These are phyloP conservation scores for Lepidotrigona ventralis DNA, from an alignment of 1,140 invertebrate species.

Conservation along the genomic window DNA sequence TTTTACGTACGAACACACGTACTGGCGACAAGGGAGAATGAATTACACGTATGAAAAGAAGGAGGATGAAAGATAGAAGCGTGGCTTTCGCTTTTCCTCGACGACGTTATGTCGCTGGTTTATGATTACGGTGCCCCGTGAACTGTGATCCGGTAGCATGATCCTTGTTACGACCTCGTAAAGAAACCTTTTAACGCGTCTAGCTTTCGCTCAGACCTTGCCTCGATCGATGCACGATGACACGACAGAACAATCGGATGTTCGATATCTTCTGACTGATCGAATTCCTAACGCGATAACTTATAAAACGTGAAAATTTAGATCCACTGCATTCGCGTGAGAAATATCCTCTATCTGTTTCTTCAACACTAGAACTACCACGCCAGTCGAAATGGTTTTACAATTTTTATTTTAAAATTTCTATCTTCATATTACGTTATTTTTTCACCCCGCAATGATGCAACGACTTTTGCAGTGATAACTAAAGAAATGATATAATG, in stretches of 20 bases:
- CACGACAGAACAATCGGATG: background rate
- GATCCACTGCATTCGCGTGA: too few species aligned
- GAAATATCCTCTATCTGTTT: too few species aligned
- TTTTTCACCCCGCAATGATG: too few species aligned
- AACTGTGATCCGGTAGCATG: conserved; percentile 53
- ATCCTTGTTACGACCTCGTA: conserved; percentile 71
- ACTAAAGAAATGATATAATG: too few species aligned
- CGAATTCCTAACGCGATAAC: too few species aligned
- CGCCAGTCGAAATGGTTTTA: too few species aligned
- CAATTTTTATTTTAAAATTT: too few species aligned
- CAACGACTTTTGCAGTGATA: too few species aligned
- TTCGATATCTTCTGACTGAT: too few species aligned
- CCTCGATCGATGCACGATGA: background rate
- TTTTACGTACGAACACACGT: conserved; percentile 35
- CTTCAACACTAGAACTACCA: too few species aligned
- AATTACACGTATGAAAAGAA: background rate
- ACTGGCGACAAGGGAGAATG: background rate
- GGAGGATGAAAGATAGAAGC: background rate
- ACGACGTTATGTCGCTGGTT: conserved; percentile 60
- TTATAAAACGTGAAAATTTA: too few species aligned
- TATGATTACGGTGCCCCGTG: conserved; percentile 62
- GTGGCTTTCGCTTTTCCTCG: conserved; percentile 35
- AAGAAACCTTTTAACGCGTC: conserved; percentile 71
- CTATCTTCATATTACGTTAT: too few species aligned
- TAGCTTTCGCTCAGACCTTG: conserved; percentile 19